Conservation (phyloP, 1,140 invertebrate species). For the Bombus confusus region DNA sequence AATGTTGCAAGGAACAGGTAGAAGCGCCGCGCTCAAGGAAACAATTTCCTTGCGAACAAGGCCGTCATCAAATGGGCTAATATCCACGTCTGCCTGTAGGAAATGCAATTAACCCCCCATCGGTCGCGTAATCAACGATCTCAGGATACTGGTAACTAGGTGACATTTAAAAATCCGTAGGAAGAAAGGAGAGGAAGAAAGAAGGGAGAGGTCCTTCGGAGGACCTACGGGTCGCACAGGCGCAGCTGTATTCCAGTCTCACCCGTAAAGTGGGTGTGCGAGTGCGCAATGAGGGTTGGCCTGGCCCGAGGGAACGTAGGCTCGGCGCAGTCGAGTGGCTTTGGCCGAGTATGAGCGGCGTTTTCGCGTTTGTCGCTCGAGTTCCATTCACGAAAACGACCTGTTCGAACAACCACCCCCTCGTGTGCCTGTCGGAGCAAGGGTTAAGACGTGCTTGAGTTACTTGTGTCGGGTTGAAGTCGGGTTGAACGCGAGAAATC, state of each 20-base stretch:
- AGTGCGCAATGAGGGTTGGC: slow-evolving; percentile 31
- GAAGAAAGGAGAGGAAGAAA: background rate
- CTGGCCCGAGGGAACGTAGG: slow-evolving; percentile 64
- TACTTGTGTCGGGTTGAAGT: background rate
- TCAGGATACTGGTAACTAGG: slow-evolving; percentile 9
- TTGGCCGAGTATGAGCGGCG: slow-evolving; percentile 51
- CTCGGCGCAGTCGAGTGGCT: slow-evolving; percentile 58
- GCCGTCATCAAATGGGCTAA: background rate
- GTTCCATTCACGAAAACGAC: slow-evolving; percentile 71
- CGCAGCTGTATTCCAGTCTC: slow-evolving; percentile 62
- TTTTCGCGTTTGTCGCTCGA: slow-evolving; percentile 53
- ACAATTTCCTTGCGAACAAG: background rate
- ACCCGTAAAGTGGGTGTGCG: slow-evolving; percentile 10
- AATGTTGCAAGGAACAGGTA: background rate
- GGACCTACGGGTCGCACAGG: slow-evolving; percentile 60
- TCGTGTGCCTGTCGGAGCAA: background rate
- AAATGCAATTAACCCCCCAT: background rate
- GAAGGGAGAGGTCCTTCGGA: slow-evolving; percentile 64
- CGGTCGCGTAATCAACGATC: background rate
- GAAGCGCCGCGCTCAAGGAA: background rate
- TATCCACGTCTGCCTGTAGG: background rate
- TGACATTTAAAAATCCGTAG: slow-evolving; percentile 42
- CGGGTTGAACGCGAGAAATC: background rate
- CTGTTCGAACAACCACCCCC: slow-evolving; percentile 1
- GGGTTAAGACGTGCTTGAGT: background rate